Conservation (phyloP, 2,113 vertebrate genomes). For the Toxostoma redivivum region DNA sequence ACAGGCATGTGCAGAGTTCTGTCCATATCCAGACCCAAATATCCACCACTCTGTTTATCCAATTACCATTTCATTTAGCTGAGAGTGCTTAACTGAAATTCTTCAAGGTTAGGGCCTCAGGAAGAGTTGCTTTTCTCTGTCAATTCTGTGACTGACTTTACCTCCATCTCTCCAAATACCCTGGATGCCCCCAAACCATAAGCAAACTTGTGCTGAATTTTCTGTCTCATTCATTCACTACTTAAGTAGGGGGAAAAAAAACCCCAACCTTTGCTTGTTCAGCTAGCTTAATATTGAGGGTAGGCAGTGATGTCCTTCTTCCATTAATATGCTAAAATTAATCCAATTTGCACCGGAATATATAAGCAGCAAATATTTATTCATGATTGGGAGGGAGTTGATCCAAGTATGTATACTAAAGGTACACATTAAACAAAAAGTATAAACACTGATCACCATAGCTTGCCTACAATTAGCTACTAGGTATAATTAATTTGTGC, state of each 20-base stretch:
- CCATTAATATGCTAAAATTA: constrained; percentile 51
- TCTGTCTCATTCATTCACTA: background rate
- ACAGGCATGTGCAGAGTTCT: background rate
- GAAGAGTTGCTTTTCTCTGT: background rate
- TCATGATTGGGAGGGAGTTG: constrained; percentile 28
- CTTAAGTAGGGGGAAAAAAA: background rate
- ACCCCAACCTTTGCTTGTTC: background rate
- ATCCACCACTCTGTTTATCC: constrained; percentile 8
- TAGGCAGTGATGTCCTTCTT: constrained; percentile 36
- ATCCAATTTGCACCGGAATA: constrained; percentile 61
- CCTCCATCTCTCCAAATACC: background rate
- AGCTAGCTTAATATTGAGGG: constrained; percentile 22
- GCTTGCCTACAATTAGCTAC: constrained; percentile 15
- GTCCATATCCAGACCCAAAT: background rate
- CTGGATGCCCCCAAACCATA: constrained; percentile 28
- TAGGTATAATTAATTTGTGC: constrained; percentile 65
- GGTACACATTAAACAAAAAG: background rate
- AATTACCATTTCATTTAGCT: constrained; percentile 20
- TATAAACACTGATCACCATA: constrained; percentile 39
- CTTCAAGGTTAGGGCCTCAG: constrained; percentile 27
- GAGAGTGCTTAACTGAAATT: constrained; percentile 15
- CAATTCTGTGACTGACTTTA: constrained; percentile 23
- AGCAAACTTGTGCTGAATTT: background rate
- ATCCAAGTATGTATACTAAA: constrained; percentile 26
- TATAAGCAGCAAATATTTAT: constrained; percentile 60